Conservation (phyloP, 2,797 vertebrate genomes). For the Neopelma chrysocephalum region DNA sequence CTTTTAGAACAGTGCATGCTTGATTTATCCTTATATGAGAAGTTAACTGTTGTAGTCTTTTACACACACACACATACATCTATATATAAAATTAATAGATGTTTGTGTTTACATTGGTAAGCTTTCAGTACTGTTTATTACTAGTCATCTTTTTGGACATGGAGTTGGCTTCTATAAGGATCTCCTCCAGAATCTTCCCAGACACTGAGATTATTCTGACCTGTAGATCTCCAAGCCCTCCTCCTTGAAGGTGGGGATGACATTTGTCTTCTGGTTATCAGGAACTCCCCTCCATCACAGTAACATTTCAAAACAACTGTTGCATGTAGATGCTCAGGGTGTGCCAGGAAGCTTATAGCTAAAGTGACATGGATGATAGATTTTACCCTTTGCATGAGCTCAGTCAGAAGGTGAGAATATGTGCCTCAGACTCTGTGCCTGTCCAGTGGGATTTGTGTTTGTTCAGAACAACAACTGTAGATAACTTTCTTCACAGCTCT, state of each 20-base stretch:
- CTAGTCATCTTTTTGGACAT: not conserved
- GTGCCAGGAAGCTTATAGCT: not conserved
- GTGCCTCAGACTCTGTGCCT: not conserved
- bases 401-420: not conserved
- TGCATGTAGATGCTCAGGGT: not conserved
- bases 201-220: not conserved
- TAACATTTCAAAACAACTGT: not conserved
- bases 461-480: not conserved
- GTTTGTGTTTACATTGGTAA: not conserved
- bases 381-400: not conserved
- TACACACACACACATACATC: not conserved
- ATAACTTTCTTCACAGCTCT: not conserved
- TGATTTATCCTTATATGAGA: not conserved
- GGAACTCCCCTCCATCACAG: not conserved
- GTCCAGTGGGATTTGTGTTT: not conserved
- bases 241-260: not conserved
- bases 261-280: not conserved
- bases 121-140: not conserved
- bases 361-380: not conserved
- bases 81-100: not conserved
- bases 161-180: not conserved
- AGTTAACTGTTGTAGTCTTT: not conserved
- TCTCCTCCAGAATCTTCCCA: not conserved
- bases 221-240: not conserved
- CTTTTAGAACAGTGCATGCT: not conserved